Conservation (phyloP, 1,140 invertebrate genomes). For the Laupala kohalensis region DNA sequence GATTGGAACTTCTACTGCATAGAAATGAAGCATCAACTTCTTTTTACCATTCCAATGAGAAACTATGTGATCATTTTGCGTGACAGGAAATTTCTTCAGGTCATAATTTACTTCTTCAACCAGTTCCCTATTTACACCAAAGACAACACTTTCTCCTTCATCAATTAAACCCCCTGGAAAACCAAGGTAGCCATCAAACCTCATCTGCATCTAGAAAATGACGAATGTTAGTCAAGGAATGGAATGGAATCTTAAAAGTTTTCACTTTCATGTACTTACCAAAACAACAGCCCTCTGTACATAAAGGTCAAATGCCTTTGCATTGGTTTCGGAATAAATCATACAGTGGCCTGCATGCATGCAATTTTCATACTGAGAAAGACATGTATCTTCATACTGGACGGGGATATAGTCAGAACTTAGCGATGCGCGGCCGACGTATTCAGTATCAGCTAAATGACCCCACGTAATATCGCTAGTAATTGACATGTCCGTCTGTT, state of each 20-base stretch:
- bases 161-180: slow-evolving; percentile 43
- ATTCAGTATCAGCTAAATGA: slow-evolving; percentile 17
- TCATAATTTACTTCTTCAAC: slow-evolving; percentile 40
- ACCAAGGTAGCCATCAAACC: slow-evolving; percentile 44
- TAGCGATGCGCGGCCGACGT: slow-evolving; percentile 16
- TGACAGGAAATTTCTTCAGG: slow-evolving; percentile 18
- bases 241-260: background rate
- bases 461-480: slow-evolving; percentile 12
- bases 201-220: slow-evolving; percentile 36
- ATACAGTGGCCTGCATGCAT: slow-evolving; percentile 22
- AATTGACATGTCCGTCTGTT: too few relatives aligned
- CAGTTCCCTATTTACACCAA: slow-evolving; percentile 37
- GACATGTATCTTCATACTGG: slow-evolving; percentile 13
- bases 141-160: slow-evolving; percentile 27
- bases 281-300: slow-evolving; percentile 19
- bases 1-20: slow-evolving; percentile 29
- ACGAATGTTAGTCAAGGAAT: background rate
- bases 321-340: slow-evolving; percentile 20
- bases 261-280: slow-evolving; percentile 16
- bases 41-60: slow-evolving; percentile 22
- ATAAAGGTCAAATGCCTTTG: slow-evolving; percentile 20
- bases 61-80: slow-evolving; percentile 17
- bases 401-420: slow-evolving; percentile 16
- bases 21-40: slow-evolving; percentile 36
- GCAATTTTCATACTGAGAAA: slow-evolving; percentile 14